A percentile compares a stretch with the other conserved stretches of the same genome.
phyloP scores from a whole-genome alignment of 2,797 vertebrate species.

The Cheirogaleus major region DNA sequence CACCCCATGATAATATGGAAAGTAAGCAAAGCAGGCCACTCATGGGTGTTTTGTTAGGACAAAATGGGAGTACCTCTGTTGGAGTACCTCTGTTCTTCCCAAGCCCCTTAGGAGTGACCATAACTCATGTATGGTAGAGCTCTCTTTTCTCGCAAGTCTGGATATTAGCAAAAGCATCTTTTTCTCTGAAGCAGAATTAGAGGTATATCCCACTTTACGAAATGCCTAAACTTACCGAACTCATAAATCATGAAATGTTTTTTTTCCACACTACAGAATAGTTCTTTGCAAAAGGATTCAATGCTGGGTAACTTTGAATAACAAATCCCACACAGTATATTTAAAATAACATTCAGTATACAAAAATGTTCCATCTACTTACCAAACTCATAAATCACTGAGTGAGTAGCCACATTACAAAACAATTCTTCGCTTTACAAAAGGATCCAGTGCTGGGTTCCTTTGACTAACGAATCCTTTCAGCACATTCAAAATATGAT shows the following conservation, averaged over 20 bases:
- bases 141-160: neutral
- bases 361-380: constrained; percentile 25
- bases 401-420: neutral
- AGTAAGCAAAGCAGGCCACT: neutral
- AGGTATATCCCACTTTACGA: neutral
- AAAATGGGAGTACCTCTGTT: neutral
- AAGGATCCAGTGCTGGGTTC: neutral
- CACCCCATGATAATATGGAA: neutral
- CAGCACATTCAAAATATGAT: neutral
- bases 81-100: neutral
- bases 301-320: neutral
- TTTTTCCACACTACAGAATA: neutral
- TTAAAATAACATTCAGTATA: constrained; percentile 16
- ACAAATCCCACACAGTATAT: neutral
- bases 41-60: neutral
- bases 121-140: neutral
- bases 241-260: neutral
- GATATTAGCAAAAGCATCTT: neutral
- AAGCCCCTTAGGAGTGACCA: neutral
- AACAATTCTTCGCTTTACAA: neutral
- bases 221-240: neutral
- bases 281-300: neutral
- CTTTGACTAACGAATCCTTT: neutral
- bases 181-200: neutral
- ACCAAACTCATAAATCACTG: constrained; percentile 28